phyloP scores from a whole-genome alignment of 2,797 vertebrate genomes.

The Adrianichthys oophorus region DNA sequence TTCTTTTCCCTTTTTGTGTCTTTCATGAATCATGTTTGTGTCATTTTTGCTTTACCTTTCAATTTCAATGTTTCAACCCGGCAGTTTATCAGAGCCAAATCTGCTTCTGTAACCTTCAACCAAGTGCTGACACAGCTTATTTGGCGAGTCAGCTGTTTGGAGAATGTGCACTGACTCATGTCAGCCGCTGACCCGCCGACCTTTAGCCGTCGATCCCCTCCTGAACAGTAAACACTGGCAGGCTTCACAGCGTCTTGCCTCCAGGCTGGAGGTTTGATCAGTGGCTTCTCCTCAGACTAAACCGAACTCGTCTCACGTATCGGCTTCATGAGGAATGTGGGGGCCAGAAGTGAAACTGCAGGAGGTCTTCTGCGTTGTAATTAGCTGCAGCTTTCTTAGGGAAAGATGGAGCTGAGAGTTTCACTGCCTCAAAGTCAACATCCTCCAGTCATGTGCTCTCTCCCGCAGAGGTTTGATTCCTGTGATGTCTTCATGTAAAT shows the following conservation, averaged over 20 bases:
- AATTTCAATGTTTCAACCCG: background rate
- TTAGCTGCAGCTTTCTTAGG: slow-evolving; percentile 23
- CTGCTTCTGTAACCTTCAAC: slow-evolving; percentile 20
- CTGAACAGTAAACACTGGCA: slow-evolving; percentile 55
- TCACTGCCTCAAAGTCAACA: background rate
- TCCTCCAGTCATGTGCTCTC: slow-evolving; percentile 21
- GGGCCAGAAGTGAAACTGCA: slow-evolving; percentile 40
- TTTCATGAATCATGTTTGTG: background rate
- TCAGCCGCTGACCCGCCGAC: background rate
- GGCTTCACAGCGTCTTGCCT: slow-evolving; percentile 46
- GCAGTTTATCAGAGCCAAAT: background rate
- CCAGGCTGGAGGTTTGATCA: slow-evolving; percentile 51
- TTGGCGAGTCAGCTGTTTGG: slow-evolving; percentile 10
- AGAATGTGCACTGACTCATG: slow-evolving; percentile 13
- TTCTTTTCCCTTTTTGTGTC: no score
- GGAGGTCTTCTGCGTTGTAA: slow-evolving; percentile 26
- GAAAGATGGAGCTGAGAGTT: slow-evolving; percentile 5
- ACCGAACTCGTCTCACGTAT: slow-evolving; percentile 36
- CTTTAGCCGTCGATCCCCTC: slow-evolving; percentile 35
- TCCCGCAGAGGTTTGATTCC: slow-evolving; percentile 3
- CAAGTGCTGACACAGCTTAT: slow-evolving; percentile 11
- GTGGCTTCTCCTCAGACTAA: slow-evolving; percentile 46
- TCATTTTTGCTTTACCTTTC: background rate
- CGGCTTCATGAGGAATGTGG: slow-evolving; percentile 48
- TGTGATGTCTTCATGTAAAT: background rate